Evolutionary conservation across 2,888 invertebrate species (phyloP), one percentile per base, ranked within the genome.

Genomic region (Callyntrura guangdongensis): DNA sequence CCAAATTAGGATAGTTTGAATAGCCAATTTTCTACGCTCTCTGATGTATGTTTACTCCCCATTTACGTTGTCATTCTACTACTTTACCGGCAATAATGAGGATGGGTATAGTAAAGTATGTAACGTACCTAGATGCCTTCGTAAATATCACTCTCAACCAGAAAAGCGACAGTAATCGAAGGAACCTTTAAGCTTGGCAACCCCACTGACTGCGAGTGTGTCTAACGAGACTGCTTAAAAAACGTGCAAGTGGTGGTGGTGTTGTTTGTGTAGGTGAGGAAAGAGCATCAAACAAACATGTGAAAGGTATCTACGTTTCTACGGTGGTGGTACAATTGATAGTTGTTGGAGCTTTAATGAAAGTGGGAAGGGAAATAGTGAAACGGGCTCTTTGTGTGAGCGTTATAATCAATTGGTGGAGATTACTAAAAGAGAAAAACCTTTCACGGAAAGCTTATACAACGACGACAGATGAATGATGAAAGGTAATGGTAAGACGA

Each of bases 1-100:
- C 88, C 88, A 88, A 88, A 88, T 88, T 88, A 88, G 88, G 88
- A 79, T 67, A 88, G 72, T 36, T 67, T 82, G 69, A 88, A 88
- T 81, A 47, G 88, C 88, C 88, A 88, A 88, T 88, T 88, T 88
- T 88, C 81, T 47, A 72, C 45, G 49, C 56, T 79, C 45, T 25
- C 56, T 79, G 56, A 79, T 79, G 56, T 56, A 67, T 87, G 86
- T 45, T 87, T 79, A 77, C 86, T 87, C 79, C 67, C 86, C 20
- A 56, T 27, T 79, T 27, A 27, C 20, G 9, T 47, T 49, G 74
- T 74, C 49, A 20, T 74, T 20, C 74, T 22, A 22, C 45, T 74
- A 74, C 72, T 47, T 25, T 64, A 17, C 17, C 64, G 27, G 27
- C 14, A 69, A 69, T 69, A 69, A 69, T 69, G 69, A 36, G 3